Conservation (phyloP, 2,797 vertebrate genomes). For the Thalassophryne amazonica region DNA sequence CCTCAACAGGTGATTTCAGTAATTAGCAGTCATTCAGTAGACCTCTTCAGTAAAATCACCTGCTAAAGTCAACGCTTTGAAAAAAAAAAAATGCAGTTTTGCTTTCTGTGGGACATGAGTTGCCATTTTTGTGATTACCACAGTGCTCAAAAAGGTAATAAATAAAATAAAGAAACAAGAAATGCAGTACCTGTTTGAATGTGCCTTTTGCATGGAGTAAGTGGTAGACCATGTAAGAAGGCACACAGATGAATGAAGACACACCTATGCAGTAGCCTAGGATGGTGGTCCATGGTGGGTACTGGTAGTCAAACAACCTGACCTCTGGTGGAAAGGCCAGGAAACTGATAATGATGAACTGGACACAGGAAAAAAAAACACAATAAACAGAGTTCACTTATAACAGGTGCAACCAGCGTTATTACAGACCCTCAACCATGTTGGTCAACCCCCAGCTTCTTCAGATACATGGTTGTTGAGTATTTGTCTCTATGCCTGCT, state of each 20-base stretch:
- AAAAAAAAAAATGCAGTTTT: no score
- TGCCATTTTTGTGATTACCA: no score
- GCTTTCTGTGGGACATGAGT: no score
- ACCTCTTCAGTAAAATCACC: no score
- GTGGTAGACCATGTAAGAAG: conserved; percentile 88
- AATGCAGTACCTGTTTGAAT: conserved; percentile 84
- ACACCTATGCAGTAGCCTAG: conserved; percentile 94
- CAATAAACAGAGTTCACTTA: neutral
- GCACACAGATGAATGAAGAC: conserved; percentile 94
- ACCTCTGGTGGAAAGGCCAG: conserved; percentile 88
- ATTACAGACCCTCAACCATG: no score
- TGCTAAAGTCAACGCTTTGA: no score
- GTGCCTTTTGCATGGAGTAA: conserved; percentile 87
- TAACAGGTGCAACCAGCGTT: no score
- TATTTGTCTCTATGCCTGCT: no score
- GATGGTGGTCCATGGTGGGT: conserved; percentile 90
- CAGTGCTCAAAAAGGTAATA: neutral
- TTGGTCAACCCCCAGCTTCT: no score
- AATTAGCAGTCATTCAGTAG: no score
- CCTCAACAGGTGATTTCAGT: no score
- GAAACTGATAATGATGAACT: conserved; percentile 97
- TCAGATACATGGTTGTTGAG: no score
- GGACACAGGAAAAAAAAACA: neutral
- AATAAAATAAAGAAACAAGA: neutral
- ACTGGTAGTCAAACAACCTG: conserved; percentile 87